Conservation (phyloP, 92 coral and sea anemone species). For the Porites rus region DNA sequence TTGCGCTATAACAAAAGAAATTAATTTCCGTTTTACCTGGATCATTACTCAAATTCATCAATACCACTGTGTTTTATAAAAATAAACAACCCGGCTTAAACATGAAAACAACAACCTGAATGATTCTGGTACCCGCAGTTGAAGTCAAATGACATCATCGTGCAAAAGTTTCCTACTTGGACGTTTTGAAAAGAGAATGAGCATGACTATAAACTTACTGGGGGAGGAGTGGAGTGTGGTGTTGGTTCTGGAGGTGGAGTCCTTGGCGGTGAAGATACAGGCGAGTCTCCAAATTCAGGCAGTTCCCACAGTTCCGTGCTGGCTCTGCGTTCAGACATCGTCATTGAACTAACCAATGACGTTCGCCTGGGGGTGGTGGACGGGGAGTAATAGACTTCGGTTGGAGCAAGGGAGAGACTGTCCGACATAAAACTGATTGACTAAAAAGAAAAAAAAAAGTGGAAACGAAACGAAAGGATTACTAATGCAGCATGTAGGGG, state of each 20-base stretch:
- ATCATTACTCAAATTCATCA: no score
- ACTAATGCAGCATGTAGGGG: background rate
- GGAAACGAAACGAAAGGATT: background rate
- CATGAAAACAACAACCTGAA: no score
- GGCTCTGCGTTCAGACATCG: slow-evolving; percentile 55
- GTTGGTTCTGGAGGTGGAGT: slow-evolving; percentile 98
- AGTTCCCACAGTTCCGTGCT: slow-evolving; percentile 75
- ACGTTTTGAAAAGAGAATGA: no score
- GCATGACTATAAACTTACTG: slow-evolving; percentile 50
- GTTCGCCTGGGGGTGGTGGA: slow-evolving; percentile 84
- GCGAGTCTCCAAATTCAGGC: slow-evolving; percentile 95
- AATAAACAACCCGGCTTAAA: no score
- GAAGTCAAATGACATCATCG: no score
- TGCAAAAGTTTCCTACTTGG: no score
- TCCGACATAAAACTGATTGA: slow-evolving; percentile 84
- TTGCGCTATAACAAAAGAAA: no score
- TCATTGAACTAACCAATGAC: slow-evolving; percentile 75
- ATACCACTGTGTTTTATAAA: no score
- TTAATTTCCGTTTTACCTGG: no score
- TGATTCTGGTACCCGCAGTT: no score
- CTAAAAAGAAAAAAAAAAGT: slow-evolving; percentile 40
- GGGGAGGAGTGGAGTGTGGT: slow-evolving; percentile 94
- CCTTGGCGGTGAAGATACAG: slow-evolving; percentile 95
- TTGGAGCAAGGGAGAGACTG: slow-evolving; percentile 94
- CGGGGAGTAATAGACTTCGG: slow-evolving; percentile 92